Percentiles rank a stretch among this genome's conserved stretches.
Evolutionary conservation across 2,888 invertebrate species (phyloP).

Genomic region (Leptopilina syphax): DNA sequence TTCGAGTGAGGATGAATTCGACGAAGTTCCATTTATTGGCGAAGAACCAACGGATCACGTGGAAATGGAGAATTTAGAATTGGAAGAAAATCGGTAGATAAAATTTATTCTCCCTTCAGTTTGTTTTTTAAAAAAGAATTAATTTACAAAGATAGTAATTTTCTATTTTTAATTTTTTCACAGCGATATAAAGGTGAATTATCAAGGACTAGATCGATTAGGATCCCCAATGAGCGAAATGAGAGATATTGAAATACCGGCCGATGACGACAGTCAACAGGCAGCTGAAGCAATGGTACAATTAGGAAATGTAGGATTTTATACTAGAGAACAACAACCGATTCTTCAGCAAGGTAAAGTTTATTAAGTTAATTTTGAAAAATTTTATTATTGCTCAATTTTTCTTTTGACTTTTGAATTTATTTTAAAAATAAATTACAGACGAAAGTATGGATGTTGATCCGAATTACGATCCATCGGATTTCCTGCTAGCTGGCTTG

Average conservation of each 20-base stretch:
- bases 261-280: slow-evolving; percentile 83
- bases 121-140: no score
- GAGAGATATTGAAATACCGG: slow-evolving; percentile 69
- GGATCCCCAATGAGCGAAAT: slow-evolving; percentile 44
- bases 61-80: slow-evolving; percentile 69
- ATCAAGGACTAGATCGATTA: neutral
- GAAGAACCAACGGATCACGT: slow-evolving; percentile 77
- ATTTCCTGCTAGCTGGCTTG: slow-evolving; percentile 84
- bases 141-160: neutral
- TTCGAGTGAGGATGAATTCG: slow-evolving; percentile 84
- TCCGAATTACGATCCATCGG: slow-evolving; percentile 91
- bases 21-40: slow-evolving; percentile 80
- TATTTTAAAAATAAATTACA: slow-evolving; percentile 65
- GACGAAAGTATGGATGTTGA: slow-evolving; percentile 88
- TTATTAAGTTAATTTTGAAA: no score
- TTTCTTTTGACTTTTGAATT: no score
- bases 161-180: neutral
- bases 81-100: slow-evolving; percentile 67
- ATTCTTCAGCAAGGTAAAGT: slow-evolving; percentile 72
- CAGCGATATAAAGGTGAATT: slow-evolving; percentile 18
- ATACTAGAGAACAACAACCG: slow-evolving; percentile 76
- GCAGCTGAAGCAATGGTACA: slow-evolving; percentile 89
- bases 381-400: no score
- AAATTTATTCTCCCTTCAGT: no score
- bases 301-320: slow-evolving; percentile 83